Base-by-base conservation (phyloP, 2,113 vertebrate species). In the Larimichthys polyactis region DNA sequence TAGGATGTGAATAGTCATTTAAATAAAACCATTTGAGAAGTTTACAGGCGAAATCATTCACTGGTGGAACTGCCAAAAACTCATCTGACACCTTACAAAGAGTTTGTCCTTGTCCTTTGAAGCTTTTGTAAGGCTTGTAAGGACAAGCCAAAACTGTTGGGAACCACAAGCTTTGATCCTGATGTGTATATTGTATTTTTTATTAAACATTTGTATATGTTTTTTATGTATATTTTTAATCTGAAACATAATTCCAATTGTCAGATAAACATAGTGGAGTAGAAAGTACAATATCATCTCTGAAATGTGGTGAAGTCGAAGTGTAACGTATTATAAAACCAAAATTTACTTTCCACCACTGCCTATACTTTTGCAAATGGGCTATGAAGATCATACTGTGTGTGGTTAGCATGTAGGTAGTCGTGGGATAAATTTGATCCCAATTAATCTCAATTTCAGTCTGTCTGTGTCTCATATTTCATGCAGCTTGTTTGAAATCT, bases 401-500 rank as follows among this genome's bases (percentile, higher is more conserved):
- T 6, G 32, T 36, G 6, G 32, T 36, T 36, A 49, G 43, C 12
- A 2, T 67, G 27, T 1, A 16, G 19, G 40, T 51, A 24, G 29
- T 52, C 19, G 22, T 43, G 10, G 46, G 19, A 40, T 63, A 3
- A 2, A 12, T 40, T 24, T 9, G 44, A 52, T 19, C 11, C 4
- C 19, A 46, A 27, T 36, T 24, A 14, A 46, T 55, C 20, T 55
- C 19, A n/a, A 1, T 51, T 16, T 55, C 40, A 19, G 65, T 15
- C 43, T 43, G 32, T 14, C 3, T 17, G 32, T n/a, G 29, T 67
- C 54, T 74, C 43, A 44, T 19, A 22, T 59, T 58, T 3, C 55
- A 51, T 10, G 8, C 71, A 22, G 71, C n/a, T 4, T 46, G 11
- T 52, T n/a, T 81, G 36, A 87, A 54, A 10, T 24, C 4, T 77